phyloP scores from a whole-genome alignment of 2,888 invertebrate species.

The Orthosia incerta region DNA sequence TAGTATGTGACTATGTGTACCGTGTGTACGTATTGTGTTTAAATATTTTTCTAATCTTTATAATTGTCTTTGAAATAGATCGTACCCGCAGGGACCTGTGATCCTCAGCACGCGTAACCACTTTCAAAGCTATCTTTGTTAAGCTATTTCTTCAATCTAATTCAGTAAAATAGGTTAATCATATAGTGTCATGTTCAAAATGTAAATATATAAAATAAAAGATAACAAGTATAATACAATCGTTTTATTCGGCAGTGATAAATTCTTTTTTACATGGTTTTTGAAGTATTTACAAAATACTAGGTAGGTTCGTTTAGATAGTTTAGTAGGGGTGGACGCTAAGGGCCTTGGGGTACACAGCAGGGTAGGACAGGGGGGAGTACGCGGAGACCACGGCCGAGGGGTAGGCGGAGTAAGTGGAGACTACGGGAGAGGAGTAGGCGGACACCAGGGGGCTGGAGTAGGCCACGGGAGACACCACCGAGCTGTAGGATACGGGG shows the following conservation, averaged over 20 bases:
- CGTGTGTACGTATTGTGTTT: background rate
- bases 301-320: slow-evolving; percentile 19
- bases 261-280: slow-evolving; percentile 50
- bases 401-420: slow-evolving; percentile 43
- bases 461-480: slow-evolving; percentile 71
- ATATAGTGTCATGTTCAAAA: background rate
- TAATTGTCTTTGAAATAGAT: background rate
- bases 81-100: background rate
- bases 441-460: slow-evolving; percentile 68
- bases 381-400: slow-evolving; percentile 68
- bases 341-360: slow-evolving; percentile 77
- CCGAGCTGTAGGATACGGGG: slow-evolving; percentile 77
- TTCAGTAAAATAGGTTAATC: background rate
- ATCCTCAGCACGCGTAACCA: too few relatives aligned
- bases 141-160: background rate
- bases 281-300: slow-evolving; percentile 17
- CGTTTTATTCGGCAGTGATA: slow-evolving; percentile 76
- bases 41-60: too few relatives aligned
- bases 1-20: background rate
- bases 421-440: slow-evolving; percentile 62
- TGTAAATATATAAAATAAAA: slow-evolving; percentile 37
- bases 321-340: slow-evolving; percentile 83
- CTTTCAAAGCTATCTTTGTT: background rate
- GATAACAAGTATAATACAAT: slow-evolving; percentile 41
- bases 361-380: slow-evolving; percentile 66